phyloP scores from a whole-genome alignment of 2,797 vertebrate genomes.

The Melopsittacus undulatus region DNA sequence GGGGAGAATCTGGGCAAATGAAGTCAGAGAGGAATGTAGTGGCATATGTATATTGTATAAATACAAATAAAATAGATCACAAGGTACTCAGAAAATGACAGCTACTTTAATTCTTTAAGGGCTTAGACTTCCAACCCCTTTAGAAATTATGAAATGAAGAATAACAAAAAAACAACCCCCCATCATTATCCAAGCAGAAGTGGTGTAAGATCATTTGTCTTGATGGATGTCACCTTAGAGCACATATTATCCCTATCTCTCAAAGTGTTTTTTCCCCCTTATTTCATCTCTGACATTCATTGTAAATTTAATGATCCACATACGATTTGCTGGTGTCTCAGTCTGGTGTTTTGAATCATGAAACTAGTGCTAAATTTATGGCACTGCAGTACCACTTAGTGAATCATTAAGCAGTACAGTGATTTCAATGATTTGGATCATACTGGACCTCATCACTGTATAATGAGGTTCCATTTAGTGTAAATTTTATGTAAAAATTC shows the following conservation, averaged over 20 bases:
- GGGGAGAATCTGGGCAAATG: background rate
- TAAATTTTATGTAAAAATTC: constrained; percentile 87
- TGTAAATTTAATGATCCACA: constrained; percentile 88
- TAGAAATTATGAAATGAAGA: constrained; percentile 80
- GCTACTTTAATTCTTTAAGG: constrained; percentile 74
- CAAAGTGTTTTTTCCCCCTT: constrained; percentile 84
- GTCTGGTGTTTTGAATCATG: constrained; percentile 83
- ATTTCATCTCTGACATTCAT: constrained; percentile 87
- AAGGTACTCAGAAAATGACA: constrained; percentile 71
- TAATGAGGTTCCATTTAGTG: constrained; percentile 85
- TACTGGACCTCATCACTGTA: constrained; percentile 82
- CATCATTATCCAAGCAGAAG: constrained; percentile 81
- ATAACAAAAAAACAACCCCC: constrained; percentile 79
- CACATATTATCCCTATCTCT: constrained; percentile 85
- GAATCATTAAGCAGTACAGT: constrained; percentile 86
- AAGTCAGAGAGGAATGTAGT: constrained; percentile 58
- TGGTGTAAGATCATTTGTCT: constrained; percentile 83
- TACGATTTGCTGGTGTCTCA: constrained; percentile 85
- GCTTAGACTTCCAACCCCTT: constrained; percentile 70
- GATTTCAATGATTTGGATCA: constrained; percentile 86
- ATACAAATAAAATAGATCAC: constrained; percentile 78
- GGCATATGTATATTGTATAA: constrained; percentile 73
- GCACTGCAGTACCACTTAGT: constrained; percentile 81
- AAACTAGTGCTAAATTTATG: constrained; percentile 84
- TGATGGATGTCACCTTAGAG: constrained; percentile 86